Percentiles rank a stretch among this genome's conserved stretches.
phyloP scores from a whole-genome alignment of 2,888 invertebrate species.

The Morpho deidamia region DNA sequence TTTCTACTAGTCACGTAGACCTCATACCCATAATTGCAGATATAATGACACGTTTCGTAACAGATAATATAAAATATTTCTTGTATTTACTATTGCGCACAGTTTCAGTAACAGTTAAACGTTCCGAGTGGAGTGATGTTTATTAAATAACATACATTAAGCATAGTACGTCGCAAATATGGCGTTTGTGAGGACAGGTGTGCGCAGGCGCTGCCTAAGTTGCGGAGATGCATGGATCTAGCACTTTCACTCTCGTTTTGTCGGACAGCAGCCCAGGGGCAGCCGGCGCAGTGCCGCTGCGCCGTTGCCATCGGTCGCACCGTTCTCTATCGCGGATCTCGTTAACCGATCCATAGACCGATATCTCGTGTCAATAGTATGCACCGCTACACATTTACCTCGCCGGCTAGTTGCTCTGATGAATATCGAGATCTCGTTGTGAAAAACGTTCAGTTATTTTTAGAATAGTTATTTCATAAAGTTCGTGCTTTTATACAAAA shows the following conservation, averaged over 20 bases:
- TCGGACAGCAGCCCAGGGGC: conserved; percentile 44
- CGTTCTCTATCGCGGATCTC: conserved; percentile 40
- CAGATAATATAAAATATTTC: neutral
- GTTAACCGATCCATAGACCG: conserved; percentile 39
- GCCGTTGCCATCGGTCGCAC: conserved; percentile 59
- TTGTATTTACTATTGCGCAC: conserved; percentile 6
- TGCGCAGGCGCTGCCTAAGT: conserved; percentile 39
- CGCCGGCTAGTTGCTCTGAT: conserved; percentile 48
- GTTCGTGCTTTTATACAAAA: conserved; percentile 28
- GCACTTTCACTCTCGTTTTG: conserved; percentile 71
- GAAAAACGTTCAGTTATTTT: conserved; percentile 49
- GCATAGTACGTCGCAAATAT: conserved; percentile 16
- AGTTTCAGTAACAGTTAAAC: conserved; percentile 9
- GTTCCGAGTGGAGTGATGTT: conserved; percentile 21
- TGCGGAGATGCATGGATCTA: conserved; percentile 52
- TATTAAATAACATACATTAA: conserved; percentile 23
- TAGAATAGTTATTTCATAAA: conserved; percentile 42
- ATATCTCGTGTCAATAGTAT: conserved; percentile 46
- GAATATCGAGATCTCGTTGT: conserved; percentile 53
- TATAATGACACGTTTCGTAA: conserved; percentile 10
- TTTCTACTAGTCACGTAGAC: conserved; percentile 10
- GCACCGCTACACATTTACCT: conserved; percentile 51
- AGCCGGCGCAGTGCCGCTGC: conserved; percentile 57
- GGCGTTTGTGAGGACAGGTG: conserved; percentile 49
- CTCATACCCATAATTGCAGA: conserved; percentile 12